Evolutionary conservation across 2,113 vertebrate species (phyloP).

Genomic region (Peromyscus polionotus): DNA sequence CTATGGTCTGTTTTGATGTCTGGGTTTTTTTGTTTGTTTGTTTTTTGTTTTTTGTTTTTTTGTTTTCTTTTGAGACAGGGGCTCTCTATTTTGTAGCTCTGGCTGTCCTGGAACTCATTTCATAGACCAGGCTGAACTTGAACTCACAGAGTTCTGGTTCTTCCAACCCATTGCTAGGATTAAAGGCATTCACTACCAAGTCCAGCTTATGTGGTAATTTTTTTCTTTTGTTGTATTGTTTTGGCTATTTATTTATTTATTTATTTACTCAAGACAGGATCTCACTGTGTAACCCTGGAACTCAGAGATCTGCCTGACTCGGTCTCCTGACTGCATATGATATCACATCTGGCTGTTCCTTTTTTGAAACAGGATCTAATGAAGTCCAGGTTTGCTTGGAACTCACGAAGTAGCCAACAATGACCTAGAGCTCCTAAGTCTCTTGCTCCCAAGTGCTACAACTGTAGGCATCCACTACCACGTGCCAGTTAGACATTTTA

Average conservation of each 20-base stretch:
- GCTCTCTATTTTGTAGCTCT: not conserved
- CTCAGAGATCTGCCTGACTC: not conserved
- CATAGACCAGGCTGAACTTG: not conserved
- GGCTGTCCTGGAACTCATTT: not conserved
- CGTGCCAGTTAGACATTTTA: not conserved
- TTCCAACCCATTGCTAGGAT: not conserved
- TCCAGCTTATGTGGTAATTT: not conserved
- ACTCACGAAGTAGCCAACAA: not conserved
- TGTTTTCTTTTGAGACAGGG: not conserved
- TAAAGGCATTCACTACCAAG: not conserved
- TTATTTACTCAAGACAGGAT: not conserved
- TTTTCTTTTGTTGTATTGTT: not conserved
- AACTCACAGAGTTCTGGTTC: not conserved
- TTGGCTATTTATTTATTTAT: not conserved
- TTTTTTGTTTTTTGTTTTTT: no score
- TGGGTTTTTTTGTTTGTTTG: not conserved
- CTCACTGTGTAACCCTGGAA: not conserved
- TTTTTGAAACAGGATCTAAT: not conserved
- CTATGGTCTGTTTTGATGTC: not conserved
- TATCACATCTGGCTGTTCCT: not conserved
- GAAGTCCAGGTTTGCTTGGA: not conserved
- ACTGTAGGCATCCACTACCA: not conserved
- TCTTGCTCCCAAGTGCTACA: not conserved
- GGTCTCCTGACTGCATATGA: not conserved
- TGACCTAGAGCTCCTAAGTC: not conserved